phyloP scores from a whole-genome alignment of 2,797 vertebrate species.

The Steatocranus sp. region DNA sequence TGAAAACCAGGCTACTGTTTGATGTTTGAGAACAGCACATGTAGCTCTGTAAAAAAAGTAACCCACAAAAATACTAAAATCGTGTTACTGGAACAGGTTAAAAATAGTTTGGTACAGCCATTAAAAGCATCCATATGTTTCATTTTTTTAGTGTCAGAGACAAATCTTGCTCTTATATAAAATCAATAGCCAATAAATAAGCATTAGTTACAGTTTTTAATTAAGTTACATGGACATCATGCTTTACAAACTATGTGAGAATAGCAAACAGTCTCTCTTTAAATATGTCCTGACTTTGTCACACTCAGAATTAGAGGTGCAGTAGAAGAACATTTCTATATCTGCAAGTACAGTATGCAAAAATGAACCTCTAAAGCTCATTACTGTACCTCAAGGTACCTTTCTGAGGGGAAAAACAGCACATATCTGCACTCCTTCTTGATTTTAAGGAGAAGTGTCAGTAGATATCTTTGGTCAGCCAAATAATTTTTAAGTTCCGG shows the following conservation, averaged over 20 bases:
- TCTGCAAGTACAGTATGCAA: background rate
- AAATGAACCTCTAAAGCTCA: rapidly evolving
- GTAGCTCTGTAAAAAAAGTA: background rate
- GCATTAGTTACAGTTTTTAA: background rate
- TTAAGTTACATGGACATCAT: background rate
- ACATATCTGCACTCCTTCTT: background rate
- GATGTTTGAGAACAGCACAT: background rate
- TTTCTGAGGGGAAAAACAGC: background rate
- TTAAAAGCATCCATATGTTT: background rate
- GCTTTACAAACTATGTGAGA: background rate
- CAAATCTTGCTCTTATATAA: background rate
- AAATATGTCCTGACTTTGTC: background rate
- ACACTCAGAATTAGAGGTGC: background rate
- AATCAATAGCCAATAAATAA: background rate
- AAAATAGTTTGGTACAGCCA: rapidly evolving
- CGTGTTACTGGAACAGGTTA: background rate
- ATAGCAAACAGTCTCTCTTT: background rate
- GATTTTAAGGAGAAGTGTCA: background rate
- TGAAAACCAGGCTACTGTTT: background rate
- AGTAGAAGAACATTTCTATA: background rate
- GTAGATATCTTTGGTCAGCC: background rate
- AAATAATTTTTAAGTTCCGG: background rate
- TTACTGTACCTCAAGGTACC: background rate
- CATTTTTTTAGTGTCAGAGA: background rate
- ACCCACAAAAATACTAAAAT: background rate